These are phyloP conservation scores for Entomobrya multifasciata DNA, from an alignment of 2,888 invertebrate species.

Conservation along the genomic window DNA sequence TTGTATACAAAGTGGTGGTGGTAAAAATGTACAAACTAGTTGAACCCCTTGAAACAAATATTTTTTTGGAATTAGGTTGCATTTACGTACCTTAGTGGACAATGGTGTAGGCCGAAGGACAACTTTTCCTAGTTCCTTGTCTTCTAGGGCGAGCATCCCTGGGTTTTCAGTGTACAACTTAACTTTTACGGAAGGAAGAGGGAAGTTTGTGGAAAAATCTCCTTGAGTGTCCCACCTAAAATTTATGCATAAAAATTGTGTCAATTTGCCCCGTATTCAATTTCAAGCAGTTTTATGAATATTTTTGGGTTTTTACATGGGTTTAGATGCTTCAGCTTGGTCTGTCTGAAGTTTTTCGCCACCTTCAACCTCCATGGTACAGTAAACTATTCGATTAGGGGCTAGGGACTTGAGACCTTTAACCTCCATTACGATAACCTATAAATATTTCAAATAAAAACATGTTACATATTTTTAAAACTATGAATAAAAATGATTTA, in stretches of 20 bases:
- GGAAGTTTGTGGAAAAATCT: slow-evolving; percentile 98
- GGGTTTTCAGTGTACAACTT: slow-evolving; percentile 99
- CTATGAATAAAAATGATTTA: too few species aligned
- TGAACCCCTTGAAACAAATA: too few species aligned
- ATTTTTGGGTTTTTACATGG: slow-evolving; percentile 94
- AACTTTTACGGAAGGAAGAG: slow-evolving; percentile 97
- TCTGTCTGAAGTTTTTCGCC: slow-evolving; percentile 99
- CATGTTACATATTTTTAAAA: too few species aligned
- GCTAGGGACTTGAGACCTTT: slow-evolving; percentile 98
- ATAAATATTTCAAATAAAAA: too few species aligned
- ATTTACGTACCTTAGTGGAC: slow-evolving; percentile 87
- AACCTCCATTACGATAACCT: slow-evolving; percentile 99
- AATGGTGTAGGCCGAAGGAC: slow-evolving; percentile 92
- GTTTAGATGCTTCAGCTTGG: slow-evolving; percentile 99
- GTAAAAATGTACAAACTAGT: too few species aligned
- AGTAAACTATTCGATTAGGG: slow-evolving; percentile 98
- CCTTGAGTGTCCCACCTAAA: slow-evolving; percentile 99
- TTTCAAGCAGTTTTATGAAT: too few species aligned
- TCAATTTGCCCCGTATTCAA: too few species aligned
- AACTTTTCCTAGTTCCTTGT: slow-evolving; percentile 98
- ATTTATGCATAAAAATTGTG: too few species aligned
- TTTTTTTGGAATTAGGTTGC: too few species aligned
- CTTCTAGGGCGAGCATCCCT: slow-evolving; percentile 98
- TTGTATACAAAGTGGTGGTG: too few species aligned
- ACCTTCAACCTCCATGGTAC: slow-evolving; percentile 99